Evolutionary conservation across 2,888 invertebrate species (phyloP), one percentile per base, ranked within the genome.

Genomic region (Nasonia oneida): DNA sequence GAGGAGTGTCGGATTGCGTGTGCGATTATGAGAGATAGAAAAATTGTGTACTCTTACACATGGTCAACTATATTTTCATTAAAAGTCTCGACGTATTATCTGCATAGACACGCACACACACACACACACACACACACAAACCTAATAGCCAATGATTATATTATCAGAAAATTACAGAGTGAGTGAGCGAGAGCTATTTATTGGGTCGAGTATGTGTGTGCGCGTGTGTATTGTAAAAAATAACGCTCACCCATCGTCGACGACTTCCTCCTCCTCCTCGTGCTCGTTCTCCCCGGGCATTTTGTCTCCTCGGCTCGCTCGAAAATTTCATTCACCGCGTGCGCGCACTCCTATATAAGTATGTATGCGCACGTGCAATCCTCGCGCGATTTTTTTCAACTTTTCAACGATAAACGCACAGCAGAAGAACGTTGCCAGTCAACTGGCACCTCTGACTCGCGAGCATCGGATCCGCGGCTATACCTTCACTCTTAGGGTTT

Each of bases 231-330:
- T 37, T 37, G 37, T 37, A 29, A 47, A 78, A 71, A 53, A 50
- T 1, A 29, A 37, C 47, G 47, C 86, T 82, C 70, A 87, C 86
- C 86, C 86, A 23, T 87, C 86, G n/a, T 84, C 86, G 39, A 14
- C 84, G n/a, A 70, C 80, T 15, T 83, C 81, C 37, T 87, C 84
- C 23, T 80, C 76, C 23, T 47, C 64, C 39, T 83, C 86, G 76
- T n/a, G 83, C 5, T 81, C 86, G 29, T 81, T 77, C 33, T 87
- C 84, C 18, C 81, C 84, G 33, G 86, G 57, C 86, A 87, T 87
- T 47, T 75, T 79, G 70, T 15, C 37, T 37, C 42, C 18, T 70
- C n/a, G 12, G 47, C 29, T 29, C 64, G 15, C 15, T 77, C 39
- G 39, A 57, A 64, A 64, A 64, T 8, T 14, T 67, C 67, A 67